These are phyloP conservation scores for Pediacus dermestoides DNA, from an alignment of 2,888 invertebrate species.

Conservation along the genomic window DNA sequence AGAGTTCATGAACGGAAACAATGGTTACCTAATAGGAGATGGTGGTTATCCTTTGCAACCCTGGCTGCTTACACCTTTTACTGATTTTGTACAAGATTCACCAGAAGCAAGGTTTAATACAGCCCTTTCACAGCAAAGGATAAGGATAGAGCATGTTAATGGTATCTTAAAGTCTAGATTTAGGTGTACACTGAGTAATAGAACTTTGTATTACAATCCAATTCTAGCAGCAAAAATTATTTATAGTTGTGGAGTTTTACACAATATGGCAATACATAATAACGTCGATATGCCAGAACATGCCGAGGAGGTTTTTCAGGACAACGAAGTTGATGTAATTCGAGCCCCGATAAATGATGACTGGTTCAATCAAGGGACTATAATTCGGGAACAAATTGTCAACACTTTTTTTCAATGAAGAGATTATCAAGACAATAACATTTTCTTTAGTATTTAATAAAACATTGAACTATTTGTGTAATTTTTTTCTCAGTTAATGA, in stretches of 20 bases:
- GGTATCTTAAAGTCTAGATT: slow-evolving; percentile 8
- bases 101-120: slow-evolving; percentile 7
- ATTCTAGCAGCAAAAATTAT: slow-evolving; percentile 14
- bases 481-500: no score
- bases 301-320: no score
- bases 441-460: neutral
- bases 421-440: no score
- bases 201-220: slow-evolving; percentile 13
- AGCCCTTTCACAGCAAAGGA: neutral
- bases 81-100: slow-evolving; percentile 1
- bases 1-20: neutral
- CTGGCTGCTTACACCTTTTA: slow-evolving; percentile 9
- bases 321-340: neutral
- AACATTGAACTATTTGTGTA: neutral
- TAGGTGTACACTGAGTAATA: slow-evolving; percentile 11
- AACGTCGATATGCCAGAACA: neutral
- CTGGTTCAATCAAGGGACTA: neutral
- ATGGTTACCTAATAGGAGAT: slow-evolving; percentile 8
- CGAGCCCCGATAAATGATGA: neutral
- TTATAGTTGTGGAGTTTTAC: slow-evolving; percentile 14
- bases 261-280: slow-evolving; percentile 7
- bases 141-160: slow-evolving; percentile 7
- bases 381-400: neutral
- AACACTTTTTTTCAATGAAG: neutral
- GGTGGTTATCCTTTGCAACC: slow-evolving; percentile 10